Evolutionary conservation across 2,797 vertebrate genomes (phyloP).

Genomic region (Chrysocyon brachyurus): DNA sequence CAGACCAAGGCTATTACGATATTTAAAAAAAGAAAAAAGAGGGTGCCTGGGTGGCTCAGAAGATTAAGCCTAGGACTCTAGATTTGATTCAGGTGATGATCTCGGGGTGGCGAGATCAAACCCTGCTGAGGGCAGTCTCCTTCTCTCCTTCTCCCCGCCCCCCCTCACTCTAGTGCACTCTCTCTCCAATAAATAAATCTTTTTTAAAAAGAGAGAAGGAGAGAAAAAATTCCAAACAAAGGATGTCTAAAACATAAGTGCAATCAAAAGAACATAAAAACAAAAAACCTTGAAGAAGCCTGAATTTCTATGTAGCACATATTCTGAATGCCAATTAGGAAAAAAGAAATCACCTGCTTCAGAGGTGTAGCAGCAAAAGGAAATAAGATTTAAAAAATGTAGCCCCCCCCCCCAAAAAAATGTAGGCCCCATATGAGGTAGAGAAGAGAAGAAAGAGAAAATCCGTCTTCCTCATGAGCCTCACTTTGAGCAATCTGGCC

Average conservation of each 20-base stretch:
- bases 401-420: neutral
- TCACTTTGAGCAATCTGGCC: constrained; percentile 28
- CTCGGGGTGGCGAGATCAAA: neutral
- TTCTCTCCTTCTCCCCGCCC: neutral
- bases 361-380: neutral
- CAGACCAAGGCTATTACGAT: constrained; percentile 11
- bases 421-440: neutral
- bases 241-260: constrained; percentile 34
- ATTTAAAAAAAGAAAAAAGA: neutral
- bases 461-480: neutral
- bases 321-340: constrained; percentile 11
- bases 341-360: neutral
- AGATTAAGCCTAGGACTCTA: neutral
- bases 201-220: neutral
- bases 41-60: neutral
- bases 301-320: constrained; percentile 23
- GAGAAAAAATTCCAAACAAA: constrained; percentile 41
- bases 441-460: constrained; percentile 60
- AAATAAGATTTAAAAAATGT: neutral
- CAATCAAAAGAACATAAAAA: constrained; percentile 53
- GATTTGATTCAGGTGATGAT: neutral
- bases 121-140: neutral
- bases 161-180: neutral
- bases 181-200: neutral
- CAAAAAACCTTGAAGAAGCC: constrained; percentile 12